phyloP scores from a whole-genome alignment of 2,113 vertebrate genomes.

The Pteronura brasiliensis region DNA sequence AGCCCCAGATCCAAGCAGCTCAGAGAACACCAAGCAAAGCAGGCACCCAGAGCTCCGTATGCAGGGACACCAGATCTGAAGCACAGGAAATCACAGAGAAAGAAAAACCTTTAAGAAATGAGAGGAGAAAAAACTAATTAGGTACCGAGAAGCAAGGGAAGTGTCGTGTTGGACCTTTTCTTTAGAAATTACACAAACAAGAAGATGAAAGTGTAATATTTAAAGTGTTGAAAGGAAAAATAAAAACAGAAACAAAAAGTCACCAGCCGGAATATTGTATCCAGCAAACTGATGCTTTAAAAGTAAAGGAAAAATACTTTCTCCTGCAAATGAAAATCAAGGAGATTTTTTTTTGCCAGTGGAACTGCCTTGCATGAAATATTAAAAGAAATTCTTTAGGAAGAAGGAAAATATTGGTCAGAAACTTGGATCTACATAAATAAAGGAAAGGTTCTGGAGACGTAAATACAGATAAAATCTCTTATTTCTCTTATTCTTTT shows the following conservation, averaged over 20 bases:
- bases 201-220: neutral
- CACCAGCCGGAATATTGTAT: neutral
- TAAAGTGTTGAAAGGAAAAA: neutral
- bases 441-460: neutral
- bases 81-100: no score
- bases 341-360: neutral
- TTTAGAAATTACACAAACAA: neutral
- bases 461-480: neutral
- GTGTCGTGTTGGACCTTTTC: neutral
- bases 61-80: neutral
- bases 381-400: neutral
- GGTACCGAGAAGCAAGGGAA: neutral
- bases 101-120: no score
- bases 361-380: neutral
- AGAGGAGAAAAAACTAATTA: neutral
- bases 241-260: neutral
- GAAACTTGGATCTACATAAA: neutral
- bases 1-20: neutral
- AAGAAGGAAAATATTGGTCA: neutral
- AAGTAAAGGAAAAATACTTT: neutral
- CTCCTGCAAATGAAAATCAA: neutral
- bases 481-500: neutral
- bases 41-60: no score
- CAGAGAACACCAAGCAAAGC: neutral
- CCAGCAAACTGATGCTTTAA: neutral